Evolutionary conservation across 2,797 vertebrate genomes (phyloP), one percentile per base, ranked within the genome.

Genomic region (Graptemys geographica): DNA sequence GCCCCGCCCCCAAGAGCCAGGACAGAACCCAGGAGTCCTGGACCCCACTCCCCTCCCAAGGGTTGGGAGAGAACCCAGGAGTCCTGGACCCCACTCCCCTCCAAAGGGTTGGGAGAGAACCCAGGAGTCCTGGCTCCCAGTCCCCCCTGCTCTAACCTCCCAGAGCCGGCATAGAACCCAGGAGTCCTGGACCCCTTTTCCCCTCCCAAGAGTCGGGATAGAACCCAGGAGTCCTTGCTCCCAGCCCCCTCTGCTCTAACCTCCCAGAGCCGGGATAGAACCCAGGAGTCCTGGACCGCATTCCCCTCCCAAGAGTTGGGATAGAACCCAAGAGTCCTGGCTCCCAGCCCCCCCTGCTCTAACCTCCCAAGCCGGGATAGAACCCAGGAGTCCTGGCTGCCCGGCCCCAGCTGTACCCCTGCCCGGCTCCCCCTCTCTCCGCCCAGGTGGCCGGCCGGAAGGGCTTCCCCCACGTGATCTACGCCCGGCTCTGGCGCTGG

Each of bases 401-500:
- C 21, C 16, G 2, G 12, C 62, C 8, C 41, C 31, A 4, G 53
- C 18, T 11, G 5, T 11, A 25, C 53, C 8, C 52, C 62, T 27
- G 10, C 47, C 79, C 25, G 11, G 37, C 33, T 53, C 27, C 53
- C 33, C n/a, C 56, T 23, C 18, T 10, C 28, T 72, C 28, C 6
- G 12, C 21, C 0, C 90, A 98, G 98, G 98, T 99, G 21, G 98
- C 98, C 0, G 98, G 98, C 7, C 97, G 98, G 83, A 99, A 99
- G 89, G 98, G 98, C 1, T 98, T 99, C 94, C 98, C 98, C 23
- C 98, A 98, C 78, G 98, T 99, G 65, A 98, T 99, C 96, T 99
- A 99, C 23, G 98, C 98, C 28, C 98, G 98, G 33, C 97, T 99
- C 47, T 99, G 98, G 98, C 98, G 98, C 18, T 99, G 98, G 98